Evolutionary conservation across 2,113 vertebrate genomes (phyloP), one percentile per base, ranked within the genome.

Genomic region (Notarius lentiginosus): DNA sequence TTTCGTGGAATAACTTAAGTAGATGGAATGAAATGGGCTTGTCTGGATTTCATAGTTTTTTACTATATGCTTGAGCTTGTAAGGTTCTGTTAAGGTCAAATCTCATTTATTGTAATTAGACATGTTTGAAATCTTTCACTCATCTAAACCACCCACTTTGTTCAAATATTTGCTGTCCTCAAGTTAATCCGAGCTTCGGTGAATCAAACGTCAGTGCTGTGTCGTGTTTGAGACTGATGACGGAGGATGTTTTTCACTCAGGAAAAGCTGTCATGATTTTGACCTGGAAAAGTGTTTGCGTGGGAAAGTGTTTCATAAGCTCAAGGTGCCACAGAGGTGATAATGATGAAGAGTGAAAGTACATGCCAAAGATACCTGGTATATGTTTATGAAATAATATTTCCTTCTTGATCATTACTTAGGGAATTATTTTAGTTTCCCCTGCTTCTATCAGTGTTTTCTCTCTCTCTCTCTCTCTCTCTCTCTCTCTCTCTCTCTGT

Each of bases 61-160:
- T 41, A 41, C 41, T 56, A 56, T 56, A 41, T 30, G 6, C 61
- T 72, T 68, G 61, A 24, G 56, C 66, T 60, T 10, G 49, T 80
- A 68, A 86, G 81, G 41, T 90, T 86, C 86, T 86, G 80, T 86
- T 86, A 83, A 79, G 77, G 73, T 34, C 85, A 84, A 87, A 86
- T 80, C 68, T 61, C 85, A 89, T 89, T 85, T 79, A 89, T 87
- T 77, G 85, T 87, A 89, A 89, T 87, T 89, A 79, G 63, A 76
- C 80, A 86, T 47, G 20, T 80, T 86, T 88, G 34, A 84, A 83
- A 86, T 65, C 84, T 88, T 79, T 75, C 79, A 83, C 73, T 79
- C 82, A 79, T 87, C 83, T 75, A 77, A 90, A 87, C 65, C 79
- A 79, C 77, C 84, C 30, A 83, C 83, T 89, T 87, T 53, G 85